Evolutionary conservation across 2,797 vertebrate species (phyloP).

Genomic region (Catharus ustulatus): DNA sequence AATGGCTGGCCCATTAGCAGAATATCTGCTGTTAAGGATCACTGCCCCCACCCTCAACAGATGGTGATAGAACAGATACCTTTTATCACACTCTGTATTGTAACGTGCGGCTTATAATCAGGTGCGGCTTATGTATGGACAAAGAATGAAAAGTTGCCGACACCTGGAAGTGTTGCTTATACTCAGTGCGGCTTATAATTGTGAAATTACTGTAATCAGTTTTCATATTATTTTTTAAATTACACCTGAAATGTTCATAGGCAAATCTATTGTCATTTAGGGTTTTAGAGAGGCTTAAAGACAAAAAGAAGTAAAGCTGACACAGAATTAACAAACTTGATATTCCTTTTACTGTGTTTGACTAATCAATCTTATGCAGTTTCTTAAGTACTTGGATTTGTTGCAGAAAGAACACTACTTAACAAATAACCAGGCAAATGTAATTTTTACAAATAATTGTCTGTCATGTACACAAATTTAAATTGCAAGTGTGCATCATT

Average conservation of each 20-base stretch:
- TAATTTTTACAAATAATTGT: not conserved
- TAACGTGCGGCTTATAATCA: no score
- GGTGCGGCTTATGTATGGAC: no score
- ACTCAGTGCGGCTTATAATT: no score
- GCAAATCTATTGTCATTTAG: not conserved
- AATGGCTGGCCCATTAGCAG: no score
- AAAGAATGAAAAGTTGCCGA: no score
- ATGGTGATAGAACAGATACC: no score
- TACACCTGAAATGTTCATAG: not conserved
- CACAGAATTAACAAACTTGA: not conserved
- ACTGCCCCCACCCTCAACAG: no score
- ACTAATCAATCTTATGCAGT: not conserved
- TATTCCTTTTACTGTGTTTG: not conserved
- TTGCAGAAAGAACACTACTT: not conserved
- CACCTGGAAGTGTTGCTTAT: no score
- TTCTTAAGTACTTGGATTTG: not conserved
- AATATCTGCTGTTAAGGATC: no score
- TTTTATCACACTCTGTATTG: no score
- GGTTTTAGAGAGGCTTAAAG: not conserved
- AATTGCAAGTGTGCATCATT: not conserved
- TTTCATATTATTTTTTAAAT: not conserved
- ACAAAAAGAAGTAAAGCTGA: not conserved
- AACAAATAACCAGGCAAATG: not conserved
- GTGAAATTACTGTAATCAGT: not conserved
- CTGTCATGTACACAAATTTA: not conserved